Percentiles rank a stretch among this genome's conserved stretches.
phyloP scores from a whole-genome alignment of 2,797 vertebrate genomes.

The Clarias fuscus region DNA sequence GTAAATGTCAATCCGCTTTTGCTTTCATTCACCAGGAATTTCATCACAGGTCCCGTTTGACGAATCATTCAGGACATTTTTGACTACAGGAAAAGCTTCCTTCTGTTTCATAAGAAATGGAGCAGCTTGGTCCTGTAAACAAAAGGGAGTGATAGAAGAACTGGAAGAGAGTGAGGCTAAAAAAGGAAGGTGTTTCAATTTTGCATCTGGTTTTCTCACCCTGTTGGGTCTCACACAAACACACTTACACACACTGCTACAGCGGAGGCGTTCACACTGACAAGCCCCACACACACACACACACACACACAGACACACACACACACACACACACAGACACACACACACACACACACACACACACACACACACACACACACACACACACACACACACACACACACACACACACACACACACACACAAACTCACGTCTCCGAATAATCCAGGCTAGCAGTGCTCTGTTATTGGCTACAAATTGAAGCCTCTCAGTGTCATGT shows the following conservation, averaged over 20 bases:
- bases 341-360: no score
- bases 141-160: not conserved
- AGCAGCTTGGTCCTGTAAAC: not conserved
- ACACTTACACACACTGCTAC: constrained; percentile 6
- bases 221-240: constrained; percentile 8
- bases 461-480: constrained; percentile 55
- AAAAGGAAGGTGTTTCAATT: not conserved
- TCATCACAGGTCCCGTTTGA: no score
- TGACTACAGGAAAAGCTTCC: no score
- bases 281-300: not conserved
- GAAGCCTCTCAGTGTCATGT: constrained; percentile 43
- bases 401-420: no score
- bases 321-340: not conserved
- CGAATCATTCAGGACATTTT: no score
- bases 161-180: not conserved
- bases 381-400: not conserved
- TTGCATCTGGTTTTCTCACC: constrained; percentile 24
- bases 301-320: no score
- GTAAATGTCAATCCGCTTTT: no score
- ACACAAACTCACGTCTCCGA: constrained; percentile 38
- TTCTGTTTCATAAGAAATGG: not conserved
- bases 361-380: not conserved
- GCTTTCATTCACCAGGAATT: no score
- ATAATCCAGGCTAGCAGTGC: constrained; percentile 48
- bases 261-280: constrained; percentile 8